Evolutionary conservation across 2,888 invertebrate genomes (phyloP), one percentile per base, ranked within the genome.

Genomic region (Spilosoma lubricipeda): DNA sequence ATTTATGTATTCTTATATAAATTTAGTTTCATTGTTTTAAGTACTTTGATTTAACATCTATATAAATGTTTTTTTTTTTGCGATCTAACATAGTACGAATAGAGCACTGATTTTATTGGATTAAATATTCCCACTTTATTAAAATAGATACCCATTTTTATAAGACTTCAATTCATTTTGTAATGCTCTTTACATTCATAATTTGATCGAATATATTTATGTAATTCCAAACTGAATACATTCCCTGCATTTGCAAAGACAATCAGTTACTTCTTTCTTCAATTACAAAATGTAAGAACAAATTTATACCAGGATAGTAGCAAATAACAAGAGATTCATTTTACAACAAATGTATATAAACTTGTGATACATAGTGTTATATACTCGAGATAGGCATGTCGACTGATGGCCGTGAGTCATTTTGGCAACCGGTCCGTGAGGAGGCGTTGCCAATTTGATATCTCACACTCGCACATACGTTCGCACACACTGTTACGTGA

Each of bases 381-480:
- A 77, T 73, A 78, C 67, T 78, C 13, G 23, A 39, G 42, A 77
- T 77, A 77, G 77, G 76, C 78, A 84, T 78, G 75, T 79, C 84
- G 81, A 81, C 75, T 81, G 83, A 85, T 86, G 86, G 83, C 80
- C 85, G 85, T 93, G 91, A 93, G 85, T 93, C 91, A 92, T 94
- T 94, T 94, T 94, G 92, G 94, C 93, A 93, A 92, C 90, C 89
- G 89, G 91, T 92, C 87, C 86, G 88, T 87, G 87, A 89, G 91
- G 85, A 91, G 95, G 95, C 94, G 95, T 91, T 86, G 87, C 92
- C 91, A 88, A 90, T 92, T 91, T 86, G 86, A 88, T 91, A 91
- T 91, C 81, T 81, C 82, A 83, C 72, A 78, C 77, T 18, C 30
- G 42, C 18, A 80, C 79, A 86, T 78, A 82, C 86, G 83, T 90